Base-by-base conservation (phyloP, 1,140 invertebrate genomes). In the Mactra quadrangularis region DNA sequence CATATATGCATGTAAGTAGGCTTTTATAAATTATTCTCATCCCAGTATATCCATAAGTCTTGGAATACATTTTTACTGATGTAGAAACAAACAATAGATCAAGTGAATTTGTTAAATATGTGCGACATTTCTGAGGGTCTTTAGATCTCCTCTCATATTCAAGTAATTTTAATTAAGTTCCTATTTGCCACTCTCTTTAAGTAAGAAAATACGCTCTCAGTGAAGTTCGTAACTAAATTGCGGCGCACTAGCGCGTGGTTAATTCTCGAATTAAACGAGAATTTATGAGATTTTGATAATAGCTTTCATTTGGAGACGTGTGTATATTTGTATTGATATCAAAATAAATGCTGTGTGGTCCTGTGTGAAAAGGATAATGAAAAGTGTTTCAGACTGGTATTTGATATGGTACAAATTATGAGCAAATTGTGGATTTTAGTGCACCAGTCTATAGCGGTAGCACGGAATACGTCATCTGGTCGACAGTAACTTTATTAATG, bases 321-420 rank as follows among this genome's bases (percentile, higher is more conserved):
- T 25, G 64, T 68, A 31, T 68, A 41, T 68, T 68, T 68, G 64
- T 41, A 68, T 50, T 52, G 64, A 68, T 47, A 41, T 68, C 45
- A 27, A 68, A 68, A 68, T 68, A 68, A 68, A 68, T 47, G 64
- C 31, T 68, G 64, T 68, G 64, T 68, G 64, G 64, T 68, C 64
- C 25, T 6, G 31, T 50, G 47, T 68, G 4, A 41, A 31, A 31
- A 68, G 31, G 15, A 38, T 29, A 50, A 41, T 41, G 38, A 15
- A 41, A 41, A 41, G 38, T 15, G 6, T 41, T 41, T 41, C 6
- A 41, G 15, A 15, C 6, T 41, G 6, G 6, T 41, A 15, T 15
- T 6, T 15, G 6, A 41, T 7, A 41, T 7, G 6, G 15, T 15
- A 7, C 6, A 15, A 41, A 7, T 41, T 41, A 41, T 7, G 15